Evolutionary conservation across 2,797 vertebrate genomes (phyloP), one percentile per base, ranked within the genome.

Genomic region (Ciconia nigra): DNA sequence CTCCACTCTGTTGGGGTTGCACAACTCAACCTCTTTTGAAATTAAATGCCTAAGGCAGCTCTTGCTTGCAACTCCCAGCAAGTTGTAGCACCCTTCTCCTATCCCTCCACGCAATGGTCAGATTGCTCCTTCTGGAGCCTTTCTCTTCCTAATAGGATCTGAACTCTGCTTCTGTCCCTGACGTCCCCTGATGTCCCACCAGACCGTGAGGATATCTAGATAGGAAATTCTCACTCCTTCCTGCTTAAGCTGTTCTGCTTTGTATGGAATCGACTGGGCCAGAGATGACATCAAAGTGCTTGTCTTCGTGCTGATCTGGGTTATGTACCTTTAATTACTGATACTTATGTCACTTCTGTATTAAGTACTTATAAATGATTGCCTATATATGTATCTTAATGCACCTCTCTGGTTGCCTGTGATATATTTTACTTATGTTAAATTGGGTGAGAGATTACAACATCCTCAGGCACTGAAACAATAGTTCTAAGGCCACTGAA

Each of bases 251-350:
- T 67, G 10, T 57, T 87, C 13, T 37, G 49, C 46, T 86, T 86
- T 33, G 18, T 62, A 5, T 55, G 69, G 69, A 90, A 67, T 35
- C 1, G 0, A 0, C 7, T 59, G 69, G 39, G 52, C 51, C 7
- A 15, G 35, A 74, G 42, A 44, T 29, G 29, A 81, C 31, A 81
- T 35, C 44, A 11, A 62, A 70, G 15, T 52, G 12, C 41, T 44
- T 12, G 10, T 87, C 80, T 78, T 82, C 49, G 13, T 49, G 49
- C 49, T 89, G 6, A 70, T 65, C 29, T 73, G 52, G 15, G 11
- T 86, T 73, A 33, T 11, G 14, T 79, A n/a, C 49, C 31, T 84
- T 76, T 69, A 71, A 35, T 71, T 87, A 37, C 49, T 59, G 33
- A 69, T 21, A 13, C 13, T 61, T 89, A 13, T 1, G 13, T 78